Evolutionary conservation across 2,888 invertebrate genomes (phyloP).

Genomic region (Pogonocherus hispidulus): DNA sequence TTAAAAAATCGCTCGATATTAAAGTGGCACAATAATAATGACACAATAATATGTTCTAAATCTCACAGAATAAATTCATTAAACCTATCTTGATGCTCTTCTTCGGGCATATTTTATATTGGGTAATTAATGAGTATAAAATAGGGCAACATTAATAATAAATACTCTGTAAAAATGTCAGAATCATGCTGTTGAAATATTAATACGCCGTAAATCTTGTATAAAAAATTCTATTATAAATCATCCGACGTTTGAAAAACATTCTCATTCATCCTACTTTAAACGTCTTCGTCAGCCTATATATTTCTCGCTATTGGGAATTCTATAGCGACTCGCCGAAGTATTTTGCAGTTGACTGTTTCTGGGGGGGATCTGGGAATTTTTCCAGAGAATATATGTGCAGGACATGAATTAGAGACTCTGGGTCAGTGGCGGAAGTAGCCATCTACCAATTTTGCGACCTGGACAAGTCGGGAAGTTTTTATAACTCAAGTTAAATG

Average conservation of each 20-base stretch:
- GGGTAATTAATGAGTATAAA: no score
- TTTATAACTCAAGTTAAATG: conserved; percentile 58
- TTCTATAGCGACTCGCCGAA: conserved; percentile 22
- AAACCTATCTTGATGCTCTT: no score
- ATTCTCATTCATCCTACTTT: conserved; percentile 32
- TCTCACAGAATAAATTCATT: no score
- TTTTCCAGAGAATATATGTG: conserved; percentile 42
- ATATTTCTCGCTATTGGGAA: conserved; percentile 24
- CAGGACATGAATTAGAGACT: conserved; percentile 37
- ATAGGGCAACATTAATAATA: no score
- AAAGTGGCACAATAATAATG: no score
- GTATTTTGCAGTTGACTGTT: conserved; percentile 29
- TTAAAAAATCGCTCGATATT: no score
- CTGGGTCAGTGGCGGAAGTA: conserved; percentile 44
- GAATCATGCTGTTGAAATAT: conserved; percentile 10
- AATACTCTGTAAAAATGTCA: not conserved
- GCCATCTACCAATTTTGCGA: conserved; percentile 52
- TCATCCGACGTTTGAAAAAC: conserved; percentile 25
- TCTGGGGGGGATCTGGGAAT: conserved; percentile 29
- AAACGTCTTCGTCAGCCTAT: conserved; percentile 30
- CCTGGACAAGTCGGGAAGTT: conserved; percentile 56
- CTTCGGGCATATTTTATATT: no score
- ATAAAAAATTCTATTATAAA: conserved; percentile 20
- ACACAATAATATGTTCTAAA: no score
- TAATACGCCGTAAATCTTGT: conserved; percentile 23